A percentile compares a stretch with the other conserved stretches of the same genome.
Conservation (phyloP, 2,888 invertebrate species). For the Galerucella nymphaeae region DNA sequence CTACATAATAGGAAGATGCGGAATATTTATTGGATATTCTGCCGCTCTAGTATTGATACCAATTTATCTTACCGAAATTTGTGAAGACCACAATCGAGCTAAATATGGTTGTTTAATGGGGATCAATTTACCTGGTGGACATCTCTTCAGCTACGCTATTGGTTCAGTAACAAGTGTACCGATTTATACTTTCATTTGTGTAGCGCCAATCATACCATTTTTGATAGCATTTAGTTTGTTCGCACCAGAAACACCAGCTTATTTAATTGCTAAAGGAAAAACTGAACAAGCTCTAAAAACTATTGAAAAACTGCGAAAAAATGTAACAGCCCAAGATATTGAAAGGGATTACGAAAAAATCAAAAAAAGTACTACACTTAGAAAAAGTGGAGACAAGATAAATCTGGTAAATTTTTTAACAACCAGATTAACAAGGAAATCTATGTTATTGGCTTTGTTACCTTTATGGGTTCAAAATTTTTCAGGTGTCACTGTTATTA, state of each 20-base stretch:
- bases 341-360: slow-evolving; percentile 11
- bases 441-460: slow-evolving; percentile 3
- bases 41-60: not conserved
- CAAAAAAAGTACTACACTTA: not conserved
- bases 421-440: not conserved
- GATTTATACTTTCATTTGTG: slow-evolving; percentile 8
- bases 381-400: not conserved
- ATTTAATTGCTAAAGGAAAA: slow-evolving; percentile 7
- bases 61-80: not conserved
- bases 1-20: slow-evolving; percentile 4
- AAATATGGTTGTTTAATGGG: slow-evolving; percentile 20
- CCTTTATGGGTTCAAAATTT: slow-evolving; percentile 7
- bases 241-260: slow-evolving; percentile 4
- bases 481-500: slow-evolving; percentile 18
- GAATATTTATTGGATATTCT: not conserved
- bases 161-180: not conserved
- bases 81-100: slow-evolving; percentile 8
- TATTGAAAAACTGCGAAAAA: slow-evolving; percentile 1
- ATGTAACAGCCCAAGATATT: not conserved
- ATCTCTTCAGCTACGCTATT: not conserved
- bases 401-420: not conserved
- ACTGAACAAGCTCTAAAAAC: not conserved
- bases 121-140: not conserved
- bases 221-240: slow-evolving; percentile 1
- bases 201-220: slow-evolving; percentile 3